Evolutionary conservation across 2,888 invertebrate species (phyloP).

Genomic region (Punctoribates punctum): DNA sequence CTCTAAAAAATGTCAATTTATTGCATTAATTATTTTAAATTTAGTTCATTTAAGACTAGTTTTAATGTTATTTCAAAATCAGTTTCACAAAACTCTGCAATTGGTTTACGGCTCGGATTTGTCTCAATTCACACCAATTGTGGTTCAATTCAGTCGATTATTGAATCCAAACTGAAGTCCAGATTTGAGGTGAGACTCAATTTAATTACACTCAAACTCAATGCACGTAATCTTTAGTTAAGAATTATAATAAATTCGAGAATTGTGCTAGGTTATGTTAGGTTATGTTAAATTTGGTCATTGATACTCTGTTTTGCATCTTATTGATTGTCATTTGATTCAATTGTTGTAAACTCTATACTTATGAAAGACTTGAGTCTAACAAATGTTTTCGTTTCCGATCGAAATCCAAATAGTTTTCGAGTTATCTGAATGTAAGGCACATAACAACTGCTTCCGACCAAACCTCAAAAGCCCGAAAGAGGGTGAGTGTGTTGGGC

Average conservation of each 20-base stretch:
- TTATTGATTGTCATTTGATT: too few species aligned
- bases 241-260: too few species aligned
- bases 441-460: not conserved
- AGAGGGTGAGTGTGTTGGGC: constrained; percentile 36
- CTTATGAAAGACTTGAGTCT: too few species aligned
- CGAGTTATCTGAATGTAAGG: not conserved
- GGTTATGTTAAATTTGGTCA: too few species aligned
- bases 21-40: not conserved
- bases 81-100: not conserved
- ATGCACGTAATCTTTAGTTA: too few species aligned
- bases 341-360: too few species aligned
- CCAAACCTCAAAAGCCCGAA: not conserved
- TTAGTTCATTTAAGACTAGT: not conserved
- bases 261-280: too few species aligned
- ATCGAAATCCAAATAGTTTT: not conserved
- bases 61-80: not conserved
- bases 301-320: too few species aligned
- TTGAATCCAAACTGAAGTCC: not conserved
- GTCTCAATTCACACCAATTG: not conserved
- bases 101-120: not conserved
- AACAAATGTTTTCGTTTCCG: too few species aligned
- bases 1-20: not conserved
- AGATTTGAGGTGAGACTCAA: not conserved
- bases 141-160: not conserved
- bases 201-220: not conserved